Evolutionary conservation across 2,113 vertebrate genomes (phyloP).

Genomic region (Spilogale gracilis): DNA sequence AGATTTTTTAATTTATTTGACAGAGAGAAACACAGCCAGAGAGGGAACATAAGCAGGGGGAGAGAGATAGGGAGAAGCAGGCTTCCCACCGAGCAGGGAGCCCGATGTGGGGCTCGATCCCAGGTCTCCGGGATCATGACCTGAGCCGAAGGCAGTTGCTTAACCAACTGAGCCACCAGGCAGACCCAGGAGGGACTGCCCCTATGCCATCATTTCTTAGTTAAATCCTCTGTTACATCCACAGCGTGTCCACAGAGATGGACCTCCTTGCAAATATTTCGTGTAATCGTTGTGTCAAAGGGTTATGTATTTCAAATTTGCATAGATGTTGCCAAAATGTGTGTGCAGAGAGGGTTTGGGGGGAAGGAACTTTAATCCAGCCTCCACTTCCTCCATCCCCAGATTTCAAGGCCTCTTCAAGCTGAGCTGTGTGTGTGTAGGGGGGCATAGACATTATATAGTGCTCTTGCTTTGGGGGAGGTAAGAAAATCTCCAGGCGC

Average conservation of each 20-base stretch:
- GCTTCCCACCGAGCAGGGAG: too few species aligned
- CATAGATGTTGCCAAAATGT: not conserved
- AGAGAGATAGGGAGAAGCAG: too few species aligned
- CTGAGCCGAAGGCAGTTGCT: too few species aligned
- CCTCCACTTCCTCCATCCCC: not conserved
- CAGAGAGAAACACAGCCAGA: too few species aligned
- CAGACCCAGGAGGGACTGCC: too few species aligned
- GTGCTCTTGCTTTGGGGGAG: not conserved
- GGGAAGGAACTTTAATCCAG: not conserved
- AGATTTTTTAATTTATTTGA: too few species aligned
- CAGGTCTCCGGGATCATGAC: too few species aligned
- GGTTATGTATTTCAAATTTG: not conserved
- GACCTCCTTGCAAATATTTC: not conserved
- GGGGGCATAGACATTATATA: not conserved
- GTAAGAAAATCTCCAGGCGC: not conserved
- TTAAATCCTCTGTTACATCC: constrained; percentile 18
- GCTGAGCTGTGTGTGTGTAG: not conserved
- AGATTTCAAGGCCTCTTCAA: not conserved
- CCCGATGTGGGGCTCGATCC: too few species aligned
- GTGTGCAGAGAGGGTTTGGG: not conserved
- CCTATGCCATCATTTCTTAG: not conserved
- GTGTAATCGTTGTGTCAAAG: not conserved
- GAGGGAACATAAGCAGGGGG: too few species aligned
- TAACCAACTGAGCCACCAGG: too few species aligned
- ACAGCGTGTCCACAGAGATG: not conserved